Evolutionary conservation across 2,888 invertebrate genomes (phyloP).

Genomic region (Serripes groenlandicus): DNA sequence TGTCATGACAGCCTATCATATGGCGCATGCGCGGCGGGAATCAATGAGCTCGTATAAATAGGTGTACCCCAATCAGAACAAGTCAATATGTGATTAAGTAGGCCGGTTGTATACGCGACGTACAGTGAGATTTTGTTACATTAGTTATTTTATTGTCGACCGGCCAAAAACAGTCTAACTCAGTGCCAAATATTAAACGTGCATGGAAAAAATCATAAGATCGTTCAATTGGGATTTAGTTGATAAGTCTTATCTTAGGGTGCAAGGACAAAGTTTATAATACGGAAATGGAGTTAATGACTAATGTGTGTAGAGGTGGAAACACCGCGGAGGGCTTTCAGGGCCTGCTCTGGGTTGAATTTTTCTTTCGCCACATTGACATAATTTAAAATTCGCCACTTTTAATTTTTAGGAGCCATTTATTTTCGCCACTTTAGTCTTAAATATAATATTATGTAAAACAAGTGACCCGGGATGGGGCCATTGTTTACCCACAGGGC

Average conservation of each 20-base stretch:
- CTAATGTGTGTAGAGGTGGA: constrained; percentile 80
- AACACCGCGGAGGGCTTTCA: constrained; percentile 77
- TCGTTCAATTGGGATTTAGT: constrained; percentile 5
- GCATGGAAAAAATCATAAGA: constrained; percentile 8
- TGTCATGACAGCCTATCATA: not conserved
- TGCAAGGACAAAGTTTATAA: constrained; percentile 26
- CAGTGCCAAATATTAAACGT: constrained; percentile 22
- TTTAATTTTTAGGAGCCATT: too few relatives aligned
- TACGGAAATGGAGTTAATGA: constrained; percentile 72
- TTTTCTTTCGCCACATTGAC: too few relatives aligned
- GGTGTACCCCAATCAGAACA: constrained; percentile 58
- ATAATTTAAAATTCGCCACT: too few relatives aligned
- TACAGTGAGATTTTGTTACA: constrained; percentile 9
- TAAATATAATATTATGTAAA: too few relatives aligned
- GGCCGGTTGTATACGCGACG: constrained; percentile 57
- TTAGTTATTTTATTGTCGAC: constrained; percentile 11
- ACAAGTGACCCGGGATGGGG: too few relatives aligned
- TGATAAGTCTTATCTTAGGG: constrained; percentile 1
- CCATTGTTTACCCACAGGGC: too few relatives aligned
- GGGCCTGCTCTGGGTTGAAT: too few relatives aligned
- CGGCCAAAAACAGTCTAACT: constrained; percentile 51
- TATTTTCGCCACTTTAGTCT: too few relatives aligned
- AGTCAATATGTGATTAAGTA: constrained; percentile 53
- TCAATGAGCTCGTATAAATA: constrained; percentile 60
- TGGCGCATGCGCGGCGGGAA: constrained; percentile 63